Conservation (phyloP, 1,140 invertebrate genomes). For the Sarcophaga peregrina region DNA sequence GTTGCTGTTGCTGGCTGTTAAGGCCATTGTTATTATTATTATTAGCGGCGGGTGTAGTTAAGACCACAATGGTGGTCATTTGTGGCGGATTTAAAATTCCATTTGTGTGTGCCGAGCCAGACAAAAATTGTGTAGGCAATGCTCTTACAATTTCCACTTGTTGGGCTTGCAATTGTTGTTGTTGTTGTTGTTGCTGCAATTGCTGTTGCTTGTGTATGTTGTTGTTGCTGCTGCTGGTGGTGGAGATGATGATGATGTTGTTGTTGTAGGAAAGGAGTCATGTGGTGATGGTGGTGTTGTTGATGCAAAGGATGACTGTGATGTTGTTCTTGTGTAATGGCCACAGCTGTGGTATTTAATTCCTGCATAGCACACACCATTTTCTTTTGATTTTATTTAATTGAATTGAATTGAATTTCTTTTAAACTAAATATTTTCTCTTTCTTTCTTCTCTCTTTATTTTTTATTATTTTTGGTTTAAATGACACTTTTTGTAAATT, state of each 20-base stretch:
- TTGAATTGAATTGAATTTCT: too few relatives aligned
- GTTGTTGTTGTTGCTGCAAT: background rate
- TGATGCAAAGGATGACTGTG: constrained; percentile 51
- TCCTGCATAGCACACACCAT: constrained; percentile 67
- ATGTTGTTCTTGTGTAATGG: constrained; percentile 46
- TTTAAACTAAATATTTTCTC: background rate
- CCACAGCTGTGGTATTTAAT: constrained; percentile 45
- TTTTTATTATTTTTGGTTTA: constrained; percentile 29
- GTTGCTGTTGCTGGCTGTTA: constrained; percentile 38
- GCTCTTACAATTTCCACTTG: constrained; percentile 40
- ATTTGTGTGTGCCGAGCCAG: constrained; percentile 49
- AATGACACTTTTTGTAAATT: constrained; percentile 30
- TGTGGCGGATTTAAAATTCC: constrained; percentile 46
- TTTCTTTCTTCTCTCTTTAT: too few relatives aligned
- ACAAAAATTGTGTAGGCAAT: background rate
- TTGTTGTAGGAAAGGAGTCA: constrained; percentile 28
- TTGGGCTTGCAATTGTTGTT: constrained; percentile 50
- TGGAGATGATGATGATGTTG: background rate
- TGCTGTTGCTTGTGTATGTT: constrained; percentile 5
- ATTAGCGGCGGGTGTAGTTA: constrained; percentile 52
- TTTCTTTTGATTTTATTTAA: constrained; percentile 50
- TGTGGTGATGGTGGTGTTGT: constrained; percentile 41
- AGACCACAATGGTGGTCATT: constrained; percentile 57
- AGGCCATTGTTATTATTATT: background rate
- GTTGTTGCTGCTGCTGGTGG: constrained; percentile 48